Evolutionary conservation across 2,797 vertebrate genomes (phyloP).

Genomic region (Tapirus indicus): DNA sequence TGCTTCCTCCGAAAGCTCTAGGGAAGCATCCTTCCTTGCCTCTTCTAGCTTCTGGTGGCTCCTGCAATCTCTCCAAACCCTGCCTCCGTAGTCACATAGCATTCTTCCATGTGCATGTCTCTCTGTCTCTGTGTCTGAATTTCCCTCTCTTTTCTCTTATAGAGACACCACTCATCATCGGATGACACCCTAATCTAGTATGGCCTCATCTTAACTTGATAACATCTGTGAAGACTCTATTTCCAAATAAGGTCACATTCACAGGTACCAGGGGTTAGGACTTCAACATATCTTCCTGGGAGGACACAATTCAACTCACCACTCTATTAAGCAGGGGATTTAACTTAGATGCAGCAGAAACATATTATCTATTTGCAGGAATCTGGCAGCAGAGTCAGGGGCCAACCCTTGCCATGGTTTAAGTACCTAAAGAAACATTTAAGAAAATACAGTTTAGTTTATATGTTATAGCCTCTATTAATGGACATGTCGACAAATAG

Average conservation of each 20-base stretch:
- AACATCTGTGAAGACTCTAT: not conserved
- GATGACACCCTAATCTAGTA: not conserved
- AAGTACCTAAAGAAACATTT: not conserved
- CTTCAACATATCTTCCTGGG: not conserved
- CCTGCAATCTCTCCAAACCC: not conserved
- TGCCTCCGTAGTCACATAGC: not conserved
- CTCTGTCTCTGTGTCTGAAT: not conserved
- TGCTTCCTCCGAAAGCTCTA: fast-evolving
- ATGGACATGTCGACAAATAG: not conserved
- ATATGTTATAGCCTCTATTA: not conserved
- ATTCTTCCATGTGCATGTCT: not conserved
- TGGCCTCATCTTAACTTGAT: not conserved
- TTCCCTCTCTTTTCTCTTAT: not conserved
- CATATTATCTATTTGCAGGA: not conserved
- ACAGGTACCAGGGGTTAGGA: not conserved
- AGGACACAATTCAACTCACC: not conserved
- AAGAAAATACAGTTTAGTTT: not conserved
- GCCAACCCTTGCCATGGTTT: not conserved
- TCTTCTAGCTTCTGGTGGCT: not conserved
- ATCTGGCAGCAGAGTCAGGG: not conserved
- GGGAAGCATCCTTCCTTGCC: not conserved
- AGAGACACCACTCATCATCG: not conserved
- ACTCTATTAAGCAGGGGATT: not conserved
- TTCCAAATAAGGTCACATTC: not conserved
- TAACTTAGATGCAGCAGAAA: not conserved